Conservation (phyloP, 2,113 vertebrate species). For the Ia io region DNA sequence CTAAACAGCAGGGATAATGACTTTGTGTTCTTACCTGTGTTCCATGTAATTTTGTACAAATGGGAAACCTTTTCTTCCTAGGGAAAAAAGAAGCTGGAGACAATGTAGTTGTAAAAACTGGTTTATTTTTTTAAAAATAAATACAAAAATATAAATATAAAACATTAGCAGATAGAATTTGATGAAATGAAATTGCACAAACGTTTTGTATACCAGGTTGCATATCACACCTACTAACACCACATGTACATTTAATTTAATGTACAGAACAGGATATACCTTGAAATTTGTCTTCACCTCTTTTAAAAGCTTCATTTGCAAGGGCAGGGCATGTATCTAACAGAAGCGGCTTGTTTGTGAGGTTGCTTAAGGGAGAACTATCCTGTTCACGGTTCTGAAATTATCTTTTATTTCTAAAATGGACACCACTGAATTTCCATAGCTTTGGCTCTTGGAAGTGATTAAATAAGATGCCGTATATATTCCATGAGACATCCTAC, state of each 20-base stretch:
- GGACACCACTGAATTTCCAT: slow-evolving; percentile 84
- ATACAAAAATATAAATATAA: slow-evolving; percentile 99
- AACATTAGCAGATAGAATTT: slow-evolving; percentile 95
- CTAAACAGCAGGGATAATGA: not conserved
- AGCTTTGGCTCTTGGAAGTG: slow-evolving; percentile 87
- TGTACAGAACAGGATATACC: slow-evolving; percentile 84
- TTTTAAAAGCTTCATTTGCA: slow-evolving; percentile 81
- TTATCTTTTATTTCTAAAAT: slow-evolving; percentile 84
- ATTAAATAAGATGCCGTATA: slow-evolving; percentile 83
- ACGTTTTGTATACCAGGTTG: slow-evolving; percentile 84
- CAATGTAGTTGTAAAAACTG: slow-evolving; percentile 88
- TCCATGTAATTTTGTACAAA: not conserved
- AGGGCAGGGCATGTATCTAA: slow-evolving; percentile 79
- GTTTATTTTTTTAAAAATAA: slow-evolving; percentile 99
- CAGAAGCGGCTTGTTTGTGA: slow-evolving; percentile 81
- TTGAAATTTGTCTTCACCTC: slow-evolving; percentile 60
- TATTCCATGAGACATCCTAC: slow-evolving; percentile 83
- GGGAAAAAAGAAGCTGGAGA: slow-evolving; percentile 61
- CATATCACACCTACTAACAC: slow-evolving; percentile 88
- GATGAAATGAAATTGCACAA: slow-evolving; percentile 90
- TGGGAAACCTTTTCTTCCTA: not conserved
- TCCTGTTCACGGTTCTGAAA: slow-evolving; percentile 80
- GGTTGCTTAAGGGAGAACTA: slow-evolving; percentile 77
- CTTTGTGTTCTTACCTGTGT: not conserved
- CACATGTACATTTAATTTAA: slow-evolving; percentile 85